Evolutionary conservation across 2,797 vertebrate genomes (phyloP), one percentile per base, ranked within the genome.

Genomic region (Decapterus maruadsi): DNA sequence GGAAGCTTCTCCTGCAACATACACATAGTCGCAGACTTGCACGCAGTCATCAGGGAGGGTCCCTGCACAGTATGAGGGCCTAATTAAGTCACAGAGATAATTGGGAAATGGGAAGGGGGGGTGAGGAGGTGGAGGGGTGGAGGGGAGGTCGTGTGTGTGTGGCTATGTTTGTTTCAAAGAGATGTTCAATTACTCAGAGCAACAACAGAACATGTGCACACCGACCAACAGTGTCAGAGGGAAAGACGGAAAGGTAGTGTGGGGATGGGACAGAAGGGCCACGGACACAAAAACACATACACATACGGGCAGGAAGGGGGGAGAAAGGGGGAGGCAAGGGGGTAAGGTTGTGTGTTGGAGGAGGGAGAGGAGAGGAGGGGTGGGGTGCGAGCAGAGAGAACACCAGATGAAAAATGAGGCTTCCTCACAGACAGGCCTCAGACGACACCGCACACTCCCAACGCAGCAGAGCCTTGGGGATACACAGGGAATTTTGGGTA

Each of bases 71-170:
- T 82, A 85, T 78, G 79, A 88, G 63, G 83, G 77, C 77, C 93
- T 95, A 93, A 95, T 95, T 95, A 95, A 95, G 90, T 92, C 83
- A 78, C 72, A 71, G 75, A 79, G 73, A 90, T 94, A 95, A 94
- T 94, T 93, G 86, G 82, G 85, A 87, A 80, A 81, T 56, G 17
- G 72, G 36, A 55, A 26, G 36, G 20, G 38, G 64, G 17, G 43
- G 14, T 34, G n/a, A n/a, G 38, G 64, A 14, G 43, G 14, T 34
- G n/a, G 26, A 3, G 31, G 65, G 56, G 20, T 10, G 43, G 14
- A 34, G n/a, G 31, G 31, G 31, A 34, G 31, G 31, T 34, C 31
- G 26, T 26, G 26, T 26, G 31, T 72, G 79, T 66, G 79, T 55
- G 63, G 51, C 45, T 65, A 58, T 84, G 78, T 88, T 88, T 86